Conservation (phyloP, 1,140 invertebrate species). For the Druon quercuslanigerum region DNA sequence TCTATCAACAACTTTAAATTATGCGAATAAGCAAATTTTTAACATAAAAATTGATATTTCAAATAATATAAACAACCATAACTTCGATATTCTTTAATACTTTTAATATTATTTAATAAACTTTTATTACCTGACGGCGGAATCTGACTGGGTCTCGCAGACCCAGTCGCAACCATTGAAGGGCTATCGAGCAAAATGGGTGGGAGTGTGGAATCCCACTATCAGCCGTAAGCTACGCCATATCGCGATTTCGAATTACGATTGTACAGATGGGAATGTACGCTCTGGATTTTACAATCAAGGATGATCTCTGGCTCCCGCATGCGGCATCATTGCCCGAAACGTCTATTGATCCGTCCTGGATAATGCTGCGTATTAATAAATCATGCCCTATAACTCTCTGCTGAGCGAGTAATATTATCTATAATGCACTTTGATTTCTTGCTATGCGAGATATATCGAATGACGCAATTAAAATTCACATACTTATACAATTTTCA, state of each 20-base stretch:
- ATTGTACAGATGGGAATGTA: constrained; percentile 15
- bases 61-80: too few relatives aligned
- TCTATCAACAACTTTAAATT: too few relatives aligned
- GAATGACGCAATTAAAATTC: too few relatives aligned
- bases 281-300: constrained; percentile 27
- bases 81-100: too few relatives aligned
- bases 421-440: background rate
- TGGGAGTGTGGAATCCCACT: constrained; percentile 6
- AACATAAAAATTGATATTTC: too few relatives aligned
- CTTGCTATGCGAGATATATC: too few relatives aligned
- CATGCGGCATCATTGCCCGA: constrained; percentile 14
- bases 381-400: background rate
- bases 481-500: too few relatives aligned
- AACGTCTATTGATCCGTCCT: constrained; percentile 29
- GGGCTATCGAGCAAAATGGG: constrained; percentile 2
- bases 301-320: constrained; percentile 31
- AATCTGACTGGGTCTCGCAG: constrained; percentile 2
- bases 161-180: constrained; percentile 7
- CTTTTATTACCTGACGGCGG: background rate
- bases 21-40: too few relatives aligned
- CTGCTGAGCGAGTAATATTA: constrained; percentile 1
- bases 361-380: constrained; percentile 30
- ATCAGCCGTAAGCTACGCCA: constrained; percentile 18
- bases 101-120: too few relatives aligned
- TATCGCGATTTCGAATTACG: constrained; percentile 26